These are phyloP conservation scores for Drosophila quadrilineata DNA, from an alignment of 1,140 invertebrate genomes.

Conservation along the genomic window DNA sequence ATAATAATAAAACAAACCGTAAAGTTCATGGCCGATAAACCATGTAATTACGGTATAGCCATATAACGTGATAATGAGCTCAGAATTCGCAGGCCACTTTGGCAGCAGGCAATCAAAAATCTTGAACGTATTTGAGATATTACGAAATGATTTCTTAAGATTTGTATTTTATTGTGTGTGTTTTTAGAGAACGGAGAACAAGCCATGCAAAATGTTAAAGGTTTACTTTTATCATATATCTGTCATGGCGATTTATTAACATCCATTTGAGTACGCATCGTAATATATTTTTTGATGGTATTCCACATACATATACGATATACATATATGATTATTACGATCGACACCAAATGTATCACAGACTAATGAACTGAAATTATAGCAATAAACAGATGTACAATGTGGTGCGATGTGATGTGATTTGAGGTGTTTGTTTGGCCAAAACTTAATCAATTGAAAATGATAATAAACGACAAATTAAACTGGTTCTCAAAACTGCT, in stretches of 20 bases:
- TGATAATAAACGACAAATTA: neutral
- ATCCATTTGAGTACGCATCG: neutral
- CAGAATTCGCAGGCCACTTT: conserved; percentile 36
- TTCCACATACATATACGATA: too few species aligned
- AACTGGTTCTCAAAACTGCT: conserved; percentile 15
- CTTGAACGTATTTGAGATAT: conserved; percentile 24
- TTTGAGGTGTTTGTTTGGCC: neutral
- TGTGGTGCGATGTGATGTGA: too few species aligned
- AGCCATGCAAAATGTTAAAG: conserved; percentile 52
- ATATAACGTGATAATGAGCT: conserved; percentile 39
- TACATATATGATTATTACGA: conserved; percentile 6
- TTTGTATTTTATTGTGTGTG: too few species aligned
- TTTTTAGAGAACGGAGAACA: conserved; percentile 27
- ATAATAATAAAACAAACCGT: too few species aligned
- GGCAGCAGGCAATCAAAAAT: conserved; percentile 16
- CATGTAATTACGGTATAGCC: conserved; percentile 26
- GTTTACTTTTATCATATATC: conserved; percentile 15
- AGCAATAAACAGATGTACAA: neutral
- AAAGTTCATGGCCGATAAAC: conserved; percentile 51
- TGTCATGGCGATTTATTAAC: conserved; percentile 34
- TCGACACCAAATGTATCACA: conserved; percentile 5
- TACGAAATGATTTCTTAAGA: conserved; percentile 35
- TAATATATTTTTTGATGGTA: neutral
- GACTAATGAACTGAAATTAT: conserved; percentile 37
- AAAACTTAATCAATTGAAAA: conserved; percentile 6